Evolutionary conservation across 2,888 invertebrate genomes (phyloP).

Genomic region (Atherix ibis): DNA sequence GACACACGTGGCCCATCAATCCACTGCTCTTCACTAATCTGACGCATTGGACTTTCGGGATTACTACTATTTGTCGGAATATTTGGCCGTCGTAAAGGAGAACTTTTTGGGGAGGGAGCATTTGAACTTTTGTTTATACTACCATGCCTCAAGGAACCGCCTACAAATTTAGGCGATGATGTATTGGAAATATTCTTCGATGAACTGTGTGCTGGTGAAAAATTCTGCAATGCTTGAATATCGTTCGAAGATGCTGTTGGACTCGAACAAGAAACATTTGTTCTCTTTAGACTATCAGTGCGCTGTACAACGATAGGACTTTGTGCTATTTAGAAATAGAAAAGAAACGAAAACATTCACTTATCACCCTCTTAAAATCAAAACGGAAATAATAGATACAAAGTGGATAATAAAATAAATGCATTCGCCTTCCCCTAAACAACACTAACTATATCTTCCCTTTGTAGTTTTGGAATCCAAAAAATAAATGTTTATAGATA

Average conservation of each 20-base stretch:
- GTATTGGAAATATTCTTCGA: slow-evolving; percentile 19
- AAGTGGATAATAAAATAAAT: background rate
- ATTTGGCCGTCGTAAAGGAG: slow-evolving; percentile 31
- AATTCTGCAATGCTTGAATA: slow-evolving; percentile 12
- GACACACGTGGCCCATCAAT: slow-evolving; percentile 89
- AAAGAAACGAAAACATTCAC: slow-evolving; percentile 1
- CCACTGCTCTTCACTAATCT: slow-evolving; percentile 80
- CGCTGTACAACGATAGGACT: slow-evolving; percentile 20
- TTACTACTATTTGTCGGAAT: slow-evolving; percentile 15
- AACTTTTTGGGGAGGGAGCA: slow-evolving; percentile 39
- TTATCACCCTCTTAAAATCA: background rate
- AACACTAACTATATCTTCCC: too few relatives aligned
- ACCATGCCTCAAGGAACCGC: slow-evolving; percentile 18
- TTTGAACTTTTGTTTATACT: slow-evolving; percentile 22
- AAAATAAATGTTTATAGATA: background rate
- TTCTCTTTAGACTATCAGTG: slow-evolving; percentile 22
- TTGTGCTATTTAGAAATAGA: slow-evolving; percentile 17
- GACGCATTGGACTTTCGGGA: slow-evolving; percentile 29
- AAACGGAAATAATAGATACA: background rate
- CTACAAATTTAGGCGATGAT: slow-evolving; percentile 21
- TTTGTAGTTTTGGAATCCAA: background rate
- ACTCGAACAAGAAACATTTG: slow-evolving; percentile 13
- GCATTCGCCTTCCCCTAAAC: too few relatives aligned
- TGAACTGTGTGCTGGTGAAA: slow-evolving; percentile 20
- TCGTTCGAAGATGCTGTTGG: slow-evolving; percentile 9